These are phyloP conservation scores for Crenichthys baileyi DNA, from an alignment of 2,797 vertebrate species.

Conservation along the genomic window DNA sequence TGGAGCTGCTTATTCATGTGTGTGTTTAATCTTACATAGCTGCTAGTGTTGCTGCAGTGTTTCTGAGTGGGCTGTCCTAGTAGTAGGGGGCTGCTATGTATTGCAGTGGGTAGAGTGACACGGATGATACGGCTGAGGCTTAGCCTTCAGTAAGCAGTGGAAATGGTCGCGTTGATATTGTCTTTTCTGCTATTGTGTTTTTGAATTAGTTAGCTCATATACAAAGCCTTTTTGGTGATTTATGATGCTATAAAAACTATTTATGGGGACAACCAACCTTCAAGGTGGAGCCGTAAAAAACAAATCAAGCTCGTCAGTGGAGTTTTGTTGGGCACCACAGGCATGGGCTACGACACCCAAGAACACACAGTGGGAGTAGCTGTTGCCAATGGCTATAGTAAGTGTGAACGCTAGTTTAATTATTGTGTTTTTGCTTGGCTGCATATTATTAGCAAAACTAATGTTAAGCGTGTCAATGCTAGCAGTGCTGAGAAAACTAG, in stretches of 20 bases:
- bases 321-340: slow-evolving; percentile 99
- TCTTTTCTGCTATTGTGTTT: no score
- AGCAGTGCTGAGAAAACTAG: not conserved
- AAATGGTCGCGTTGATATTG: slow-evolving; percentile 79
- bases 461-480: not conserved
- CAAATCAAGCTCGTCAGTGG: slow-evolving; percentile 98
- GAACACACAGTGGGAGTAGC: slow-evolving; percentile 97
- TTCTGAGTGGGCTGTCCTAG: slow-evolving; percentile 92
- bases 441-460: not conserved
- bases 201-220: no score
- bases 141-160: no score
- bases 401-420: slow-evolving; percentile 56
- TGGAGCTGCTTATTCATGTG: slow-evolving; percentile 21
- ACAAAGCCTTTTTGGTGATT: not conserved
- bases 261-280: no score
- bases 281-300: no score
- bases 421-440: not conserved
- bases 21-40: slow-evolving; percentile 16
- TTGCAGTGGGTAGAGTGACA: no score
- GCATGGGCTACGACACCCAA: slow-evolving; percentile 96
- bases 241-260: no score
- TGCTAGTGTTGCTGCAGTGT: slow-evolving; percentile 74
- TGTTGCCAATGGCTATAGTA: slow-evolving; percentile 96
- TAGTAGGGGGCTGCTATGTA: slow-evolving; percentile 99
- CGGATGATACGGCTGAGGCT: no score